A percentile compares a stretch with the other conserved stretches of the same genome.
Conservation (phyloP, 1,140 invertebrate genomes). For the Drosophila mayri region DNA sequence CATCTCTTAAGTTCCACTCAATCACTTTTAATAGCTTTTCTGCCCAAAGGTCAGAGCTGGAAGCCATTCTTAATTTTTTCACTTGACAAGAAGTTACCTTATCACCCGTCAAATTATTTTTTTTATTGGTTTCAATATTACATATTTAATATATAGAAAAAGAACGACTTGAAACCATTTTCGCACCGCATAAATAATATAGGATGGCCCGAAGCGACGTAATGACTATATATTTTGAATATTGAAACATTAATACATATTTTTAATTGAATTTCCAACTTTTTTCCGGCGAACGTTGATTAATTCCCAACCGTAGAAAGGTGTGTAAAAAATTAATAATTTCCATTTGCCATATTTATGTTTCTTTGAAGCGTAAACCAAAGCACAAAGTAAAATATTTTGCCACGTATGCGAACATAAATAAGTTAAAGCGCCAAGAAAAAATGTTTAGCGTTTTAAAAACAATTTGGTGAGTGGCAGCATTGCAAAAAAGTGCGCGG, state of each 20-base stretch:
- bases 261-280: slow-evolving; percentile 44
- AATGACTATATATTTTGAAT: slow-evolving; percentile 38
- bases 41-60: not conserved
- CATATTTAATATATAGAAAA: slow-evolving; percentile 7
- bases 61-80: slow-evolving; percentile 5
- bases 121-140: not conserved
- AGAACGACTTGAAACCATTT: slow-evolving; percentile 13
- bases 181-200: slow-evolving; percentile 39
- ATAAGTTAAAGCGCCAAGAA: slow-evolving; percentile 56
- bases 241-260: slow-evolving; percentile 55
- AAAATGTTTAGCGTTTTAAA: slow-evolving; percentile 66
- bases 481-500: slow-evolving; percentile 41
- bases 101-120: not conserved
- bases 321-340: slow-evolving; percentile 57
- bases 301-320: slow-evolving; percentile 44
- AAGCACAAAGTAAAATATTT: slow-evolving; percentile 70
- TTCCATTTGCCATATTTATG: slow-evolving; percentile 65
- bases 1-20: not conserved
- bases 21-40: not conserved
- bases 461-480: slow-evolving; percentile 67
- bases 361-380: slow-evolving; percentile 71
- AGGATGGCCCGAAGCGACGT: slow-evolving; percentile 30
- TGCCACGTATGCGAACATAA: slow-evolving; percentile 50
- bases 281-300: slow-evolving; percentile 34
- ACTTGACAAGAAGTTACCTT: not conserved